Base-by-base conservation (phyloP, 2,888 invertebrate genomes). In the Dasysyrphus tricinctus region DNA sequence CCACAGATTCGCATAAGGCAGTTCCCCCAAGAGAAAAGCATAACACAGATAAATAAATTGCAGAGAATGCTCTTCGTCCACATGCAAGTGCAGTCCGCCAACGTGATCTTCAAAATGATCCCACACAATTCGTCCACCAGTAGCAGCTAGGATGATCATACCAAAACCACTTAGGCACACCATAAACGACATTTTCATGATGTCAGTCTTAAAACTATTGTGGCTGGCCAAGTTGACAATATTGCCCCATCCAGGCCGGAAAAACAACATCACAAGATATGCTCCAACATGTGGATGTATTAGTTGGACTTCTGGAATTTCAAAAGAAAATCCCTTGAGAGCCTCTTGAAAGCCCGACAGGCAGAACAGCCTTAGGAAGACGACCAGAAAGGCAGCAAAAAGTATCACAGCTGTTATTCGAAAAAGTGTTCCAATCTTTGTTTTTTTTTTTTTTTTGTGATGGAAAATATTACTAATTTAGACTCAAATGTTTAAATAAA, bases 191-290 rank as follows among this genome's bases (percentile, higher is more conserved):
- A 90, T 78, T 8, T 90, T 90, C 67, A 95, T 94, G 89, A 95
- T 96, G 89, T 95, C 95, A 89, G 96, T 96, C 88, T 95, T 94
- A 90, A 96, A 96, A 88, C 94, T 94, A 91, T 97, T 97, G 91
- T 96, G 97, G 91, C 97, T 97, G 69, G 97, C 96, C 95, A 97
- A 95, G 90, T 96, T 96, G 74, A 97, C 93, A 57, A 97, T 94
- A 19, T 96, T 96, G 34, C 97, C 97, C 95, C 96, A 97, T 1
- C 97, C 97, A 0, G 97, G 96, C 1, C 98, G 98, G 57, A 98
- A 94, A 0, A 97, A 96, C 92, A 96, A 97, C 63, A 90, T 91
- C 57, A 91, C 89, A 88, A 92, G 79, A 29, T 78, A 82, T 5
- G 86, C 86, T 9, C 77, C 81, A 39, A 79, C 80, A 65, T 86